These are phyloP conservation scores for human (Homo sapiens) DNA, from an alignment of 2,113 vertebrate genomes.

Conservation along the genomic window GRCh38 chr11:31478001-31478500, in stretches of 20 bases:
- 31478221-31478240: slow-evolving; percentile 85
- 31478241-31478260: slow-evolving; percentile 91
- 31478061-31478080: slow-evolving; percentile 96
- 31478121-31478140: slow-evolving; percentile 99
- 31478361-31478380: slow-evolving; percentile 84
- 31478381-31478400: slow-evolving; percentile 85
- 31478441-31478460: slow-evolving; percentile 96
- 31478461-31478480: slow-evolving; percentile 90
- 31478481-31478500: slow-evolving; percentile 85
- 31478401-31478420: slow-evolving; percentile 87
- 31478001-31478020: slow-evolving; percentile 93
- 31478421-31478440: slow-evolving; percentile 92
- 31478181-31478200: slow-evolving; percentile 94
- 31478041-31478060: slow-evolving; percentile 94
- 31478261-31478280: slow-evolving; percentile 94
- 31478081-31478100: slow-evolving; percentile 95
- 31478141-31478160: slow-evolving; percentile 99
- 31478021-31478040: slow-evolving; percentile 95
- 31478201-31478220: slow-evolving; percentile 87
- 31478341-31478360: slow-evolving; percentile 86
- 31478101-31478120: slow-evolving; percentile 99
- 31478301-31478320: slow-evolving; percentile 95
- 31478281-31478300: slow-evolving; percentile 92
- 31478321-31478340: slow-evolving; percentile 89
- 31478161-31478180: slow-evolving; percentile 98